Evolutionary conservation across 2,888 invertebrate species (phyloP), one percentile per base, ranked within the genome.

Genomic region (Sminthurinus aureus): DNA sequence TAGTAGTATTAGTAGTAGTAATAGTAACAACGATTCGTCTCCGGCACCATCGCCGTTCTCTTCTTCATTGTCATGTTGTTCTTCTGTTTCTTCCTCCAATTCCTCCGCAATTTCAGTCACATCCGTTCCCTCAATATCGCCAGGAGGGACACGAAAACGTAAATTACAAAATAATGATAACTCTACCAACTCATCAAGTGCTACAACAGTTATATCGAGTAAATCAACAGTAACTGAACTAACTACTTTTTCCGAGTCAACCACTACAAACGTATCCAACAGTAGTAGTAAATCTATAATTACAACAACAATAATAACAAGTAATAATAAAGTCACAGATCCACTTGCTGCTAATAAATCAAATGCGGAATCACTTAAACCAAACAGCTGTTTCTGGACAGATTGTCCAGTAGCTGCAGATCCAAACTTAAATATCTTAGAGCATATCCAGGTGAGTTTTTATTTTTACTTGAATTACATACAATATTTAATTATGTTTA

Each of bases 381-480:
- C 38, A 4, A 6, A 38, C 13, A 12, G 20, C 71, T 71, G 71
- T 12, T 26, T 71, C 26, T 71, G 71, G 96, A 93, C 94, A 90
- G 94, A 95, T 89, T 96, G 96, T 91, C 93, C 93, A 89, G 93
- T 92, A 89, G 93, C 93, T 90, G 95, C 95, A 89, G 95, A 95
- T 87, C 94, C 94, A 89, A 94, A 94, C 91, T 93, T 95, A 83
- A 95, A 95, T 90, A 93, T 96, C 87, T 92, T 96, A 89, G 96
- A 96, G 91, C 96, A 96, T 91, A 93, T 96, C 91, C 96, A 96
- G 94, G 95, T 95, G 89, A 38, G 38, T 38, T 38, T 4, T 38
- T 4, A 38, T 38, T 38, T 38, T n/a, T n/a, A n/a, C n/a, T n/a
- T n/a, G n/a, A n/a, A 12, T 71, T 38, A 11, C 38, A 74, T 11